These are phyloP conservation scores for Tromatobia lineatoria DNA, from an alignment of 2,888 invertebrate species.

Conservation along the genomic window DNA sequence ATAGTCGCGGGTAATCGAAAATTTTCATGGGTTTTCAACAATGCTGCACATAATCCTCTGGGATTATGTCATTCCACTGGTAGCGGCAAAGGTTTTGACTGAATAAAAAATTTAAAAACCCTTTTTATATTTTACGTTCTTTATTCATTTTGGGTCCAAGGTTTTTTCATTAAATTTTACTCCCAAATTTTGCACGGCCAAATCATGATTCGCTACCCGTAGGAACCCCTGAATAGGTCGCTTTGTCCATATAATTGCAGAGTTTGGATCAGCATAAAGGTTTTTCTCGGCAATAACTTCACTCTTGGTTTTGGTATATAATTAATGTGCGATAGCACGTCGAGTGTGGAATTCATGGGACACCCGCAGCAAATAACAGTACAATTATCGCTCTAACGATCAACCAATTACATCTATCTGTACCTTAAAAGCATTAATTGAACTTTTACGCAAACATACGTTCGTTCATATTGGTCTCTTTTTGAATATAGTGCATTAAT, in stretches of 20 bases:
- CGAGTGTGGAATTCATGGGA: neutral
- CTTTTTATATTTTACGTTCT: too few species aligned
- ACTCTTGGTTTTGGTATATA: neutral
- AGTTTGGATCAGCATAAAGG: neutral
- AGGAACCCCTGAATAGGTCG: neutral
- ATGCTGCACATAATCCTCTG: too few species aligned
- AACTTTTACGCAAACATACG: neutral
- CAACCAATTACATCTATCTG: neutral
- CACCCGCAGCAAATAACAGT: conserved; percentile 1
- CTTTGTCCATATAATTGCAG: neutral
- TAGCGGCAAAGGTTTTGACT: too few species aligned
- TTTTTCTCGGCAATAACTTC: neutral
- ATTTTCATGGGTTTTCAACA: too few species aligned
- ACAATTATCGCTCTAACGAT: neutral
- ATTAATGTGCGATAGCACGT: neutral
- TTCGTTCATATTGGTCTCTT: neutral
- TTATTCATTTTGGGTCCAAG: too few species aligned
- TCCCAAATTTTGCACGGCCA: too few species aligned
- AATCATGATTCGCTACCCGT: too few species aligned
- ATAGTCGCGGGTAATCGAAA: too few species aligned
- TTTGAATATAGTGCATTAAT: neutral
- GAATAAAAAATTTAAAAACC: too few species aligned
- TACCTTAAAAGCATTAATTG: neutral
- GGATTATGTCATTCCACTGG: too few species aligned
- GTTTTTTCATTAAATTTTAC: too few species aligned